Evolutionary conservation across 2,797 vertebrate genomes (phyloP).

Genomic region (Chromis chromis): DNA sequence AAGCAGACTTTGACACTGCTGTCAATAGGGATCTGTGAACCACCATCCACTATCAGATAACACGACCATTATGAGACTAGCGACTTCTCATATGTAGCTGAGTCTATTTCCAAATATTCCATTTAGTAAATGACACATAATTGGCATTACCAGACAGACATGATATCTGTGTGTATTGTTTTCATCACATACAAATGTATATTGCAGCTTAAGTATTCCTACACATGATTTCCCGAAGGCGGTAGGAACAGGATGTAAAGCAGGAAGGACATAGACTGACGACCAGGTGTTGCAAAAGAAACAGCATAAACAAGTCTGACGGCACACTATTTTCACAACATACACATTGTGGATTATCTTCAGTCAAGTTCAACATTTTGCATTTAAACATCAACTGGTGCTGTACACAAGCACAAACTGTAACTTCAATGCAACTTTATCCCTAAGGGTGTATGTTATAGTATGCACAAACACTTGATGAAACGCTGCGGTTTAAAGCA

Average conservation of each 20-base stretch:
- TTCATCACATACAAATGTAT: neutral
- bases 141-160: neutral
- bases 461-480: conserved; percentile 1
- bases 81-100: neutral
- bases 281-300: conserved; percentile 47
- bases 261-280: conserved; percentile 49
- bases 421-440: neutral
- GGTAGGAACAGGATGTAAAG: conserved; percentile 51
- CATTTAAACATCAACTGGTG: conserved; percentile 9
- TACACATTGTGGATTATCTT: neutral
- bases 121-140: conserved; percentile 4
- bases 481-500: conserved; percentile 15
- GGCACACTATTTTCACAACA: neutral
- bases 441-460: neutral
- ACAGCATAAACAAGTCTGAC: conserved; percentile 40
- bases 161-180: neutral
- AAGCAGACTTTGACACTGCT: conserved; percentile 50
- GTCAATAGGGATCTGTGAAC: conserved; percentile 32
- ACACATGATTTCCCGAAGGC: conserved; percentile 30
- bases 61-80: conserved; percentile 14
- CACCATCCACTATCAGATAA: conserved; percentile 28
- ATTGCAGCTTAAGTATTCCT: conserved; percentile 12
- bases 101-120: neutral
- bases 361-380: neutral
- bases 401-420: neutral